Evolutionary conservation across 2,797 vertebrate species (phyloP).

Genomic region (Hemibagrus guttatus): DNA sequence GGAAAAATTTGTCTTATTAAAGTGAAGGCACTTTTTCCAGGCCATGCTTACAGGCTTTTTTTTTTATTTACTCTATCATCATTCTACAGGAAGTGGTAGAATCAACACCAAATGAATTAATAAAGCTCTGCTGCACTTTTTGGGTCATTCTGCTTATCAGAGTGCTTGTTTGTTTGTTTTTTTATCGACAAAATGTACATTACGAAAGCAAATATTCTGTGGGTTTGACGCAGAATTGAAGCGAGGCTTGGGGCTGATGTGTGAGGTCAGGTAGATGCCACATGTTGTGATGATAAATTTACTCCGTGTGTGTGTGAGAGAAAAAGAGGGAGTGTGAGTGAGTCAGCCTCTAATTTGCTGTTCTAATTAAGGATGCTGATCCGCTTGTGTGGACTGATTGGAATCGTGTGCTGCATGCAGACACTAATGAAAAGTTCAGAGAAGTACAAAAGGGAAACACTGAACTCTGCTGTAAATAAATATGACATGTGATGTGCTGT

Average conservation of each 20-base stretch:
- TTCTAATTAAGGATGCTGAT: conserved; percentile 56
- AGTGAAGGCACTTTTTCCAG: conserved; percentile 21
- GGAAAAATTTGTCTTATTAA: conserved; percentile 46
- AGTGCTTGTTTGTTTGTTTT: background rate
- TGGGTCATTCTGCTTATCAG: background rate
- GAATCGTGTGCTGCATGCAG: conserved; percentile 50
- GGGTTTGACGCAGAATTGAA: background rate
- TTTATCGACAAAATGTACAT: background rate
- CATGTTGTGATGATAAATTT: conserved; percentile 58
- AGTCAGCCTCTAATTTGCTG: conserved; percentile 47
- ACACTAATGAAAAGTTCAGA: conserved; percentile 44
- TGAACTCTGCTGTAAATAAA: conserved; percentile 39
- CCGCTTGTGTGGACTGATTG: conserved; percentile 46
- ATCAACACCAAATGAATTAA: no score
- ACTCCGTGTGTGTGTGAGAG: conserved; percentile 7
- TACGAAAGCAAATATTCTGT: conserved; percentile 31
- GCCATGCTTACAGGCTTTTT: background rate
- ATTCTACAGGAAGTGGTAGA: background rate
- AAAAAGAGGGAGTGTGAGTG: conserved; percentile 8
- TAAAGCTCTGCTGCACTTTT: background rate
- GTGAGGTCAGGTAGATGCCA: conserved; percentile 54
- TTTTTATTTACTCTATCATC: background rate
- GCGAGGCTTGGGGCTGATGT: conserved; percentile 41
- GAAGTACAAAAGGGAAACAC: conserved; percentile 32
- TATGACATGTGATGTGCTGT: conserved; percentile 44